These are phyloP conservation scores for Lithophane ornitopus DNA, from an alignment of 2,888 invertebrate genomes.

Conservation along the genomic window DNA sequence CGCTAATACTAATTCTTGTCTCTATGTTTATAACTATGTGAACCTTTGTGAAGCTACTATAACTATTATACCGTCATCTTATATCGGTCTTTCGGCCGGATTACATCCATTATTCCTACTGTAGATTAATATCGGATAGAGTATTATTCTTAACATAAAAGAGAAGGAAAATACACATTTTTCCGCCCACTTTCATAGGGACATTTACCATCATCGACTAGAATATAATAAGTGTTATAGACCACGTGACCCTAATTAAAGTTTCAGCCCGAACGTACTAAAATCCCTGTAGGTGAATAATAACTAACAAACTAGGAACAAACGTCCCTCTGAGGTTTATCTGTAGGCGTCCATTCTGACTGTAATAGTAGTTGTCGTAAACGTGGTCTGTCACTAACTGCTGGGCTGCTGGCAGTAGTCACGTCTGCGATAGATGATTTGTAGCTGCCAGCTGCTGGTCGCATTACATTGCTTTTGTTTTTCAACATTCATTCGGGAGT, in stretches of 20 bases:
- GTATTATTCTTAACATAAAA: not conserved
- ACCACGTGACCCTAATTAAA: not conserved
- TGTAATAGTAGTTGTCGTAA: constrained; percentile 47
- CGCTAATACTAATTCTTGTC: no score
- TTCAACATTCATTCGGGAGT: no score
- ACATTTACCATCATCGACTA: not conserved
- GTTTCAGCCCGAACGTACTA: not conserved
- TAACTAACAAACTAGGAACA: constrained; percentile 27
- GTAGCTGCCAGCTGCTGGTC: constrained; percentile 21
- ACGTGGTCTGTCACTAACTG: constrained; percentile 52
- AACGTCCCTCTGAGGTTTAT: constrained; percentile 39
- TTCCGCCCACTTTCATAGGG: not conserved
- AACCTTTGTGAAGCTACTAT: no score
- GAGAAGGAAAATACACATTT: not conserved
- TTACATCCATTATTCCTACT: not conserved
- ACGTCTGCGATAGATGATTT: constrained; percentile 33
- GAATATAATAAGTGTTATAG: not conserved
- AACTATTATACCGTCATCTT: not conserved
- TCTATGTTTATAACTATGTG: no score
- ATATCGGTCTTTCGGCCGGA: not conserved
- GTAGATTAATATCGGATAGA: constrained; percentile 9
- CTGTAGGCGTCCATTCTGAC: constrained; percentile 13
- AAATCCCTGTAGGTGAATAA: constrained; percentile 14
- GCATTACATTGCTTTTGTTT: not conserved
- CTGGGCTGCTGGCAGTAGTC: constrained; percentile 3